These are phyloP conservation scores for Hycleus cichorii DNA, from an alignment of 1,140 invertebrate genomes.

Conservation along the genomic window DNA sequence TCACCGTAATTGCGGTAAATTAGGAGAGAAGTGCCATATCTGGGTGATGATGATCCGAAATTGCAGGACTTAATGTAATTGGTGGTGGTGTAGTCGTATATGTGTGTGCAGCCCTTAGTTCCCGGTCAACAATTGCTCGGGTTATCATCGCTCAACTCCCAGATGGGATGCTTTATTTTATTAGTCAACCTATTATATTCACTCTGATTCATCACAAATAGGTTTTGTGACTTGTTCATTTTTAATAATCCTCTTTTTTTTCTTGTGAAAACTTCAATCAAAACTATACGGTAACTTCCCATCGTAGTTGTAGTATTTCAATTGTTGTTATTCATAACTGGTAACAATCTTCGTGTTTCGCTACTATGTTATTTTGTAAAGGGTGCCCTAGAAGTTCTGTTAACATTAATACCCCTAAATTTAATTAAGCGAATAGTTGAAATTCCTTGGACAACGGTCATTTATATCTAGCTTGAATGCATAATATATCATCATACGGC, in stretches of 20 bases:
- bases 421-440: constrained; percentile 36
- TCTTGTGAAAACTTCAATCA: no score
- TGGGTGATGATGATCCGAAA: constrained; percentile 32
- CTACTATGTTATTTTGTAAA: constrained; percentile 6
- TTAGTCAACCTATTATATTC: constrained; percentile 15
- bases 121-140: constrained; percentile 30
- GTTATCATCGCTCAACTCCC: constrained; percentile 28
- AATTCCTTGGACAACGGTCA: constrained; percentile 35
- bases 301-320: no score
- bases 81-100: constrained; percentile 24
- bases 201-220: constrained; percentile 1
- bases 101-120: background rate
- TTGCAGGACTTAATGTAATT: constrained; percentile 31
- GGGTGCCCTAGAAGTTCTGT: constrained; percentile 25
- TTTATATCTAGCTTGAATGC: constrained; percentile 33
- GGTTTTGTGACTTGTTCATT: no score
- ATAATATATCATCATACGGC: constrained; percentile 27
- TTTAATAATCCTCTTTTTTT: no score
- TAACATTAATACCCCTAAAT: constrained; percentile 33
- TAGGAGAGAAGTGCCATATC: constrained; percentile 21
- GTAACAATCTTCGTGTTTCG: background rate
- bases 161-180: constrained; percentile 31
- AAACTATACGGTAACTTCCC: no score
- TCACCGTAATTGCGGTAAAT: constrained; percentile 27
- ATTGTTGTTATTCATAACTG: constrained; percentile 3